phyloP scores from a whole-genome alignment of 2,888 invertebrate species.

The Lamellibrachia satsuma region DNA sequence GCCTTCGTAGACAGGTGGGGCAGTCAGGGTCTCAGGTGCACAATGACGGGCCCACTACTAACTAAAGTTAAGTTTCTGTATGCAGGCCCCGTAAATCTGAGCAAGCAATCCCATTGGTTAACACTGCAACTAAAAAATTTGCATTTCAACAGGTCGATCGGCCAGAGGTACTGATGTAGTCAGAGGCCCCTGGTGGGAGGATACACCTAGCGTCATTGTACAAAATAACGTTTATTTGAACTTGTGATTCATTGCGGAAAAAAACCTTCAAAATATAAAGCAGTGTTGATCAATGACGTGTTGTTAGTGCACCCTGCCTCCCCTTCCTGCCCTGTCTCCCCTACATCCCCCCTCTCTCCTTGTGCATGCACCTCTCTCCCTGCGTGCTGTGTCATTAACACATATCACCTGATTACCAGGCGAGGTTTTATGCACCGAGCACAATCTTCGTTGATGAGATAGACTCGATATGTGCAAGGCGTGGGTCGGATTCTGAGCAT shows the following conservation, averaged over 20 bases:
- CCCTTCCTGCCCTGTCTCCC: neutral
- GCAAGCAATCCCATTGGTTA: too few species aligned
- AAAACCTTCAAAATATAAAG: neutral
- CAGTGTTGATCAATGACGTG: neutral
- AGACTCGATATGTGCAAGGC: constrained; percentile 92
- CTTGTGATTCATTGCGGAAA: neutral
- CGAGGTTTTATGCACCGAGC: constrained; percentile 96
- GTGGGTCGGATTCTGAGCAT: constrained; percentile 96
- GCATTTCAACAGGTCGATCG: too few species aligned
- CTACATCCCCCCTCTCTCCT: neutral
- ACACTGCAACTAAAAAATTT: too few species aligned
- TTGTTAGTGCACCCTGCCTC: neutral
- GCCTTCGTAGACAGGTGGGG: neutral
- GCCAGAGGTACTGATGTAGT: too few species aligned
- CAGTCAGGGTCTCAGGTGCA: neutral
- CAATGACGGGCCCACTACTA: neutral
- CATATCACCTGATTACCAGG: constrained; percentile 70
- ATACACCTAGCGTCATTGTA: neutral
- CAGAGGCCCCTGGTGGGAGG: too few species aligned
- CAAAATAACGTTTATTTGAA: neutral
- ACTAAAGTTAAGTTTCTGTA: too few species aligned
- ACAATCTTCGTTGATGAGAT: constrained; percentile 99
- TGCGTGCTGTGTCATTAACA: neutral
- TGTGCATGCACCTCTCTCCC: neutral
- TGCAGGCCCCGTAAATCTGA: too few species aligned